Evolutionary conservation across 2,888 invertebrate genomes (phyloP), one percentile per base, ranked within the genome.

Genomic region (Sarcophaga carnaria): DNA sequence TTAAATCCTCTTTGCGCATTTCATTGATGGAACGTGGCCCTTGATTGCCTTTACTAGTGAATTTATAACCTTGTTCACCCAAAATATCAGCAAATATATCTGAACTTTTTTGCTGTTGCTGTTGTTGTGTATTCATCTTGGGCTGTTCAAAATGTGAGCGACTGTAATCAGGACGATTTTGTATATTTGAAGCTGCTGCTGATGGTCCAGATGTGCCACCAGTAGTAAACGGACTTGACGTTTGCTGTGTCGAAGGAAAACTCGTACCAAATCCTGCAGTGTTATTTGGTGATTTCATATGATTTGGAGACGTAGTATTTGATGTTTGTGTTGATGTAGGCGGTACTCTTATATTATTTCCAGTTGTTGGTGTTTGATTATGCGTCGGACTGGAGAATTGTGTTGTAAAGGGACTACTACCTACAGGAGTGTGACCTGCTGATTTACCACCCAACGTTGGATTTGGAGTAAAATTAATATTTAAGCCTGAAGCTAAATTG

Each of bases 1-100:
- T 96, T 91, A 97, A 94, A 90, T 97, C 97, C 88, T 96, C 97
- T 91, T 98, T 98, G 45, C 98, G 94, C 98, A 99, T 98, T 88
- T 97, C 97, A 92, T 98, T 98, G 90, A 99, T 98, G 2, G 98
- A 98, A 89, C 95, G 95, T 0, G 98, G 98, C 2, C 96, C 97
- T 63, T 96, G 94, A 86, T 96, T 96, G 86, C 94, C 95, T 90
- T 96, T 96, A 70, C 96, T 96, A 67, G 95, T 95, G 93, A 98
- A 97, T 88, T 96, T 96, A 91, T 98, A 98, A 0, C 97, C 97
- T 92, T 98, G 98, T 89, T 96, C 97, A 17, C 98, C 98, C 12
- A 99, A 94, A 22, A 99, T 94, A 93, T 99, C 98, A 25, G 97
- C 98, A 94, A 99, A 99, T 45, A 98, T 96, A 92, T 98, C 97